phyloP scores from a whole-genome alignment of 2,797 vertebrate genomes.

The Chelon auratus region DNA sequence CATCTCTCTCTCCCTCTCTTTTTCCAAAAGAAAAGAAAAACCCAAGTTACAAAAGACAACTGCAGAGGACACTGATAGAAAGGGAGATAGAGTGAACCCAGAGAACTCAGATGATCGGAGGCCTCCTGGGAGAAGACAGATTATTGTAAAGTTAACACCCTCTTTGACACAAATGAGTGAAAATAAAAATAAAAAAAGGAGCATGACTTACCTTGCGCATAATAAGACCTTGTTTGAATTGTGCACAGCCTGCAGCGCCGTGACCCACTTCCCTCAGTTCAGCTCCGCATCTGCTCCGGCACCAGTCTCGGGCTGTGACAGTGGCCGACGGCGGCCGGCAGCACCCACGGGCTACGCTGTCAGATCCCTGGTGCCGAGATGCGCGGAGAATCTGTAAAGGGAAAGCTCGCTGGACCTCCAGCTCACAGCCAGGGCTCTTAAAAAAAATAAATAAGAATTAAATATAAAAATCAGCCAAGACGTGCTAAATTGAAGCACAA shows the following conservation, averaged over 20 bases:
- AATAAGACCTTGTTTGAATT: conserved; percentile 68
- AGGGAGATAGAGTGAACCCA: conserved; percentile 49
- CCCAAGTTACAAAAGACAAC: conserved; percentile 70
- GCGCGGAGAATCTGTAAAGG: conserved; percentile 58
- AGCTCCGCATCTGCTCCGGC: conserved; percentile 72
- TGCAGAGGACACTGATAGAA: conserved; percentile 63
- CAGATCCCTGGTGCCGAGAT: conserved; percentile 67
- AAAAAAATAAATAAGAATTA: conserved; percentile 16
- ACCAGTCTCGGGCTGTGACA: conserved; percentile 73
- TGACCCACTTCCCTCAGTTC: conserved; percentile 83
- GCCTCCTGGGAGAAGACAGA: conserved; percentile 55
- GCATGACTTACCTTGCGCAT: conserved; percentile 76
- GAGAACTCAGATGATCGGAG: conserved; percentile 44
- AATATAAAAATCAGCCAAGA: conserved; percentile 56
- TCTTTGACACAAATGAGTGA: conserved; percentile 27
- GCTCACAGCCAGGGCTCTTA: conserved; percentile 51
- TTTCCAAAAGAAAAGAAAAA: conserved; percentile 33
- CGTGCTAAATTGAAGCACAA: conserved; percentile 63
- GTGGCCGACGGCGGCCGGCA: conserved; percentile 65
- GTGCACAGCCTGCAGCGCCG: conserved; percentile 66
- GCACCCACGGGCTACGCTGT: conserved; percentile 73
- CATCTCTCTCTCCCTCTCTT: conserved; percentile 51
- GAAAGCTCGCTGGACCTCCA: conserved; percentile 58
- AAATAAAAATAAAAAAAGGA: conserved; percentile 32
- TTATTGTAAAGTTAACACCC: conserved; percentile 60